Base-by-base conservation (phyloP, 2,797 vertebrate genomes). In the Sebastolobus alascanus region DNA sequence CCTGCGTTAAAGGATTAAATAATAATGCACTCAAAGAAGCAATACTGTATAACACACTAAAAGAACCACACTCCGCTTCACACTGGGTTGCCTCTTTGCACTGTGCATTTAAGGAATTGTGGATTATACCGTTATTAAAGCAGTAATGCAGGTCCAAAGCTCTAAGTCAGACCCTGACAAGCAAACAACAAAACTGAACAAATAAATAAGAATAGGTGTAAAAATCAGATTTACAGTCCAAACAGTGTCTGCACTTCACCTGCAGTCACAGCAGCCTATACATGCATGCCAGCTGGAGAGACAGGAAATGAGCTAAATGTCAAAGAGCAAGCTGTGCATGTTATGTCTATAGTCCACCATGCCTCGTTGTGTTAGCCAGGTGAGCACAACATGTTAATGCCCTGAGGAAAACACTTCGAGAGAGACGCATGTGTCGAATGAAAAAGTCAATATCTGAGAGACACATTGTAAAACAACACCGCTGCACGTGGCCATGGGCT, bases 381-480 rank as follows among this genome's bases (percentile, higher is more conserved):
- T 73, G 71, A 88, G 76, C 46, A 59, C 64, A 83, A 52, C 84
- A 79, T 70, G 75, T 79, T 73, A 83, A 87, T 68, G 58, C 82
- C 75, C 73, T 0, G 22, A 80, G 68, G 68, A 83, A 82, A 77
- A 86, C 81, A 40, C 55, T 37, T 31, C 43, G 20, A 76, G 63
- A 66, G 72, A 54, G 64, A 69, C 20, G 50, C 77, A 60, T 22
- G 83, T 83, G 84, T 80, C 37, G 52, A 84, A 84, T 46, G 66
- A 66, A 77, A 71, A 84, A 84, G 79, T 80, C 74, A 59, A 67
- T 80, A 80, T 88, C 70, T 73, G 43, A 59, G 71, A 84, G 83
- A 54, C 73, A 55, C 75, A 79, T 29, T 90, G 87, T 89, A 77
- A 82, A 88, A 85, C 89, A 88, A 82, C 71, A 75, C 68, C 85